These are phyloP conservation scores for Metellina segmentata DNA, from an alignment of 2,888 invertebrate species.

Conservation along the genomic window DNA sequence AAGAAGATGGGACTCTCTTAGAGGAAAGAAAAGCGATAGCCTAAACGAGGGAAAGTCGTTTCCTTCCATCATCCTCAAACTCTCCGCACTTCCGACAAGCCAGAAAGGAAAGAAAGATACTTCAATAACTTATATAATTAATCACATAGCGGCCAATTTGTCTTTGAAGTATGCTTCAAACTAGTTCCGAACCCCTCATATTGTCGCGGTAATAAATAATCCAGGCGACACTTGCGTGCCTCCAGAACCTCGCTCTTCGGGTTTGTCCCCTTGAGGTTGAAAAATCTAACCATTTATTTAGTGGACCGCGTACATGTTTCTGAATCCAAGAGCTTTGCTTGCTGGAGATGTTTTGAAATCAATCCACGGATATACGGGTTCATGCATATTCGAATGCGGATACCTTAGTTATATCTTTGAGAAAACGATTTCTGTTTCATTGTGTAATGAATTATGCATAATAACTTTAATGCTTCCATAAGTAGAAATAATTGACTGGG, in stretches of 20 bases:
- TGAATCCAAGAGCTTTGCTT: background rate
- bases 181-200: conserved; percentile 46
- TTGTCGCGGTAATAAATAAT: conserved; percentile 65
- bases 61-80: background rate
- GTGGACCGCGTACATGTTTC: background rate
- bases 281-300: background rate
- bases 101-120: conserved; percentile 5
- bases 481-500: too few relatives aligned
- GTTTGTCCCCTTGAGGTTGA: background rate
- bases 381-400: background rate
- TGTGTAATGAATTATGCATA: too few relatives aligned
- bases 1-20: too few relatives aligned
- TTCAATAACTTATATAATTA: conserved; percentile 57
- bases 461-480: too few relatives aligned
- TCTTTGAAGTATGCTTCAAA: conserved; percentile 53
- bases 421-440: background rate
- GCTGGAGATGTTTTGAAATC: background rate
- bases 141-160: conserved; percentile 60
- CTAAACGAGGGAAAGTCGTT: background rate
- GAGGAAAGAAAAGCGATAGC: background rate
- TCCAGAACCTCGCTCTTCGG: background rate
- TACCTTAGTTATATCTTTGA: background rate
- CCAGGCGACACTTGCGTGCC: conserved; percentile 32
- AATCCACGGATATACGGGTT: background rate
- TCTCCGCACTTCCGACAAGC: conserved; percentile 53